A percentile compares a stretch with the other conserved stretches of the same genome.
Evolutionary conservation across 2,113 vertebrate species (phyloP).

Genomic region (Sceloporus undulatus): DNA sequence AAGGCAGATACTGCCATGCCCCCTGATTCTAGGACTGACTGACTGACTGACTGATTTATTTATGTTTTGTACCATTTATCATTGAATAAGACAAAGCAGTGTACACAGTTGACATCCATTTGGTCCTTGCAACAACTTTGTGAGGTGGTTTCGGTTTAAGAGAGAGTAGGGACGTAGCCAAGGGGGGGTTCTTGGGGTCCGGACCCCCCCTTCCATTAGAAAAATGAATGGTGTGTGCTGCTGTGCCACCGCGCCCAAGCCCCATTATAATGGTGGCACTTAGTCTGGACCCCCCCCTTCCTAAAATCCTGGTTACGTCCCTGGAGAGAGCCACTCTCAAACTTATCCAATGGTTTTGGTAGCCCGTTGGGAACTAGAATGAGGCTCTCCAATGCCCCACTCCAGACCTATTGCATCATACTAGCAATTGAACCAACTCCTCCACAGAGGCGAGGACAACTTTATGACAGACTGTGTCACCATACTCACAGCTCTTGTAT

Average conservation of each 20-base stretch:
- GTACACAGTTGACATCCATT: neutral
- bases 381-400: no score
- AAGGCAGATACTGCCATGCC: neutral
- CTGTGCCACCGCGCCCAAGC: no score
- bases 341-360: neutral
- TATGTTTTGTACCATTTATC: neutral
- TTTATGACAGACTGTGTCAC: neutral
- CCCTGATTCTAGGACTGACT: neutral
- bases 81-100: neutral
- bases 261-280: no score
- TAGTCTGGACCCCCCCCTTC: no score
- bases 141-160: neutral
- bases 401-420: no score
- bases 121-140: neutral
- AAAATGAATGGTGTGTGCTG: no score
- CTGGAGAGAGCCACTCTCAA: neutral
- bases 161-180: neutral
- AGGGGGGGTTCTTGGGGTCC: no score
- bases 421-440: neutral
- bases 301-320: no score
- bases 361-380: neutral
- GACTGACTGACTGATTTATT: neutral
- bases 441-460: no score
- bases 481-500: neutral
- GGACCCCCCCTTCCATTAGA: no score